A percentile compares a stretch with the other conserved stretches of the same genome.
Evolutionary conservation across 30 jellyfish, hydroid and myxozoan genomes (phyloP).

Genomic region (Sanderia malayensis): DNA sequence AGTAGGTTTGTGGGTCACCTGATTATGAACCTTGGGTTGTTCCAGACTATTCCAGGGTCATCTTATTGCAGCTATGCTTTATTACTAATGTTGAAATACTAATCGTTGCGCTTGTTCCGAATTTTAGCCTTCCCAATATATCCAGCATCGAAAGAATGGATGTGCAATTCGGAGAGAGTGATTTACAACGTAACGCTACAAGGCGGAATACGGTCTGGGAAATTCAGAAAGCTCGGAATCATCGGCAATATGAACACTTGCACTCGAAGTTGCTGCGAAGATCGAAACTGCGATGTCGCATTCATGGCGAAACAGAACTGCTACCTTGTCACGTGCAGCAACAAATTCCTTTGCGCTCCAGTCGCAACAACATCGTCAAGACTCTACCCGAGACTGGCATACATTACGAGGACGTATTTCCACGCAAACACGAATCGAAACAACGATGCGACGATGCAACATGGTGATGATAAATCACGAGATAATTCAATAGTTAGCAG

Average conservation of each 20-base stretch:
- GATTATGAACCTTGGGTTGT: neutral
- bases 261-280: constrained; percentile 89
- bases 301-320: constrained; percentile 91
- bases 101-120: neutral
- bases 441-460: constrained; percentile 2
- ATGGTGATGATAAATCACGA: constrained; percentile 23
- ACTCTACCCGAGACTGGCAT: constrained; percentile 68
- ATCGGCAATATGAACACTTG: constrained; percentile 66
- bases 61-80: neutral
- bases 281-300: constrained; percentile 87
- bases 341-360: constrained; percentile 73
- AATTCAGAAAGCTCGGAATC: constrained; percentile 85
- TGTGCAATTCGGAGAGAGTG: constrained; percentile 80
- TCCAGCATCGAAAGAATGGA: constrained; percentile 84
- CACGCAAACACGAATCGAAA: constrained; percentile 36
- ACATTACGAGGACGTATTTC: constrained; percentile 67
- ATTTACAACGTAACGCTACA: constrained; percentile 81
- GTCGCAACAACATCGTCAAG: constrained; percentile 78
- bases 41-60: constrained; percentile 3
- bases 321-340: constrained; percentile 82
- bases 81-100: neutral
- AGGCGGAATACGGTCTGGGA: constrained; percentile 95
- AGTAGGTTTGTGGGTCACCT: constrained; percentile 1
- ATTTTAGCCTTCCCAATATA: constrained; percentile 70
- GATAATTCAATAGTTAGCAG: neutral